Conservation (phyloP, 1,140 invertebrate genomes). For the Halictus rubicundus region DNA sequence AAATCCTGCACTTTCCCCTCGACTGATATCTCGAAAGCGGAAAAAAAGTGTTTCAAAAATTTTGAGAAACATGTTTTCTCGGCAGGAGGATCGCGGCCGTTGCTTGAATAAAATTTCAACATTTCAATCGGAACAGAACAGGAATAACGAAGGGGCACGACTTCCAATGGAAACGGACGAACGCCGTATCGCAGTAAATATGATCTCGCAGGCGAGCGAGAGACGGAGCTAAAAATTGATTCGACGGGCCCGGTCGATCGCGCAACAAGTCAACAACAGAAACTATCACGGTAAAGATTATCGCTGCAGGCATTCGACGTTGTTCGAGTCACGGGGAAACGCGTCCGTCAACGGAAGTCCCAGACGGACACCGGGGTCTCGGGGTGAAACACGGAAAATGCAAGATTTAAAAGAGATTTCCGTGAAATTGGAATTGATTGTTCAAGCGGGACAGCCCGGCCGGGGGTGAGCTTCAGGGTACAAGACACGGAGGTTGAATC, state of each 20-base stretch:
- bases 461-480: neutral
- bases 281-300: neutral
- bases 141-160: no score
- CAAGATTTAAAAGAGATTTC: conserved; percentile 72
- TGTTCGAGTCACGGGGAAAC: neutral
- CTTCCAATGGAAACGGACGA: neutral
- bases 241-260: neutral
- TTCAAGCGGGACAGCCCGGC: conserved; percentile 54
- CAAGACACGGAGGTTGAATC: conserved; percentile 46
- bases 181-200: neutral
- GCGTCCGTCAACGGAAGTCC: neutral
- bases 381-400: conserved; percentile 26
- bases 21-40: no score
- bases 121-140: no score
- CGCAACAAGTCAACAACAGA: neutral
- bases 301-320: neutral
- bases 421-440: conserved; percentile 75
- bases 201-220: neutral
- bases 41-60: no score
- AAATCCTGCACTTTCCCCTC: no score
- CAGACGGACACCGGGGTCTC: neutral
- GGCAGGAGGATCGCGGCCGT: no score
- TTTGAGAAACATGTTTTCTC: no score
- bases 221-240: neutral
- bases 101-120: no score